Evolutionary conservation across 2,888 invertebrate genomes (phyloP), one percentile per base, ranked within the genome.

Genomic region (Alcis repandata): DNA sequence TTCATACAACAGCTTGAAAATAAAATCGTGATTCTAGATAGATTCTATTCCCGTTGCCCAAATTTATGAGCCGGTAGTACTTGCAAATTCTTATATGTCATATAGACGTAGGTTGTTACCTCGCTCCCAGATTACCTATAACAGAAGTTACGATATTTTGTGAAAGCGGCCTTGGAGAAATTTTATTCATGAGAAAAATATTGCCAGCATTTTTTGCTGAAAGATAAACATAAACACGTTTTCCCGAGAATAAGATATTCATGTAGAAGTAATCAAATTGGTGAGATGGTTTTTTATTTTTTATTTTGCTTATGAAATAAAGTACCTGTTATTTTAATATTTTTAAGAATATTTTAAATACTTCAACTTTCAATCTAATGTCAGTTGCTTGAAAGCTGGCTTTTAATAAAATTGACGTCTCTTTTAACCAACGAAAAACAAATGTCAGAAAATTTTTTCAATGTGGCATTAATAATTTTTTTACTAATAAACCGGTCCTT

Each of bases 161-260:
- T 45, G 40, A 43, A 22, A 15, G 32, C 53, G 33, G n/a, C 59
- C 64, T 54, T 54, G 53, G 46, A 41, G n/a, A 32, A 48, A 59
- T 56, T 59, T 59, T 60, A 65, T 65, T 60, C 60, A 65, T 57
- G 40, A 65, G 59, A 56, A 57, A 54, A 32, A 54, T 20, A 51
- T 53, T 56, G 46, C 56, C 36, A 36, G 56, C 33, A 32, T 61
- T 54, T 63, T 57, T 49, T 64, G 22, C 54, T 49, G 32, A 64
- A 56, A 46, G 38, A 52, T 51, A 60, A 60, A 65, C 57, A 60
- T 51, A 60, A 65, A 65, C 60, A 60, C 46, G 20, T 60, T 60
- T 60, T 57, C 56, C n/a, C 38, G 60, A 45, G 41, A 43, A 45
- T 59, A 59, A 60, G 32, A 51, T 59, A 56, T 60, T 65, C 60